Conservation (phyloP, 2,113 vertebrate species). For the Psilopsiagon aymara region DNA sequence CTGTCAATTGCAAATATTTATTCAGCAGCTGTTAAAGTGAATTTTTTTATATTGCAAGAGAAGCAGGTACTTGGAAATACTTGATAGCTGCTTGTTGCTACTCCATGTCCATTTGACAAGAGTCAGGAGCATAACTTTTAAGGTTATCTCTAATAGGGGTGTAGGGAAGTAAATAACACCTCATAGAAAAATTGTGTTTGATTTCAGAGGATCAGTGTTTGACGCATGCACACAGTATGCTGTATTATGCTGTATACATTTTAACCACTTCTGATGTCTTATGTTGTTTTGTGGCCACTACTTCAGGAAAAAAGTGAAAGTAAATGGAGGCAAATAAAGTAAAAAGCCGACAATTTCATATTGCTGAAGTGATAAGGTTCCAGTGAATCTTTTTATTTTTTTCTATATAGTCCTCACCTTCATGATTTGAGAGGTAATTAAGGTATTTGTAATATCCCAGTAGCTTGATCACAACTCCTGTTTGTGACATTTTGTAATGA, state of each 20-base stretch:
- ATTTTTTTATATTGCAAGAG: not conserved
- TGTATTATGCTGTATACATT: not conserved
- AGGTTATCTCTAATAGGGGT: not conserved
- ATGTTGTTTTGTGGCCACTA: not conserved
- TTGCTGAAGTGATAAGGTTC: not conserved
- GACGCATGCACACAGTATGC: not conserved
- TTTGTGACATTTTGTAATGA: conserved; percentile 6
- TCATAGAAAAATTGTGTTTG: not conserved
- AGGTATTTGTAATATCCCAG: not conserved
- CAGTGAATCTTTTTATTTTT: not conserved
- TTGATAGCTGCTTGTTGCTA: not conserved
- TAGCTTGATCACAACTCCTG: conserved; percentile 6
- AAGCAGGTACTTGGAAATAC: not conserved
- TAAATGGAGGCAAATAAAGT: not conserved
- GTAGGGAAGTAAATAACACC: not conserved
- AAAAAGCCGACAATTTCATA: not conserved
- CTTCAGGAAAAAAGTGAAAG: not conserved
- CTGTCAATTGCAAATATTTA: not conserved
- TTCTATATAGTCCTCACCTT: not conserved
- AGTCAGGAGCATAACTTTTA: not conserved
- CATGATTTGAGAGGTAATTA: not conserved
- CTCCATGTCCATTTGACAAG: not conserved
- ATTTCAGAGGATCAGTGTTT: not conserved
- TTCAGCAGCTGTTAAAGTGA: not conserved
- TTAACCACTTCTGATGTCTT: not conserved